A percentile compares a stretch with the other conserved stretches of the same genome.
phyloP scores from a whole-genome alignment of 2,888 invertebrate species.

The Nephrotoma flavescens region DNA sequence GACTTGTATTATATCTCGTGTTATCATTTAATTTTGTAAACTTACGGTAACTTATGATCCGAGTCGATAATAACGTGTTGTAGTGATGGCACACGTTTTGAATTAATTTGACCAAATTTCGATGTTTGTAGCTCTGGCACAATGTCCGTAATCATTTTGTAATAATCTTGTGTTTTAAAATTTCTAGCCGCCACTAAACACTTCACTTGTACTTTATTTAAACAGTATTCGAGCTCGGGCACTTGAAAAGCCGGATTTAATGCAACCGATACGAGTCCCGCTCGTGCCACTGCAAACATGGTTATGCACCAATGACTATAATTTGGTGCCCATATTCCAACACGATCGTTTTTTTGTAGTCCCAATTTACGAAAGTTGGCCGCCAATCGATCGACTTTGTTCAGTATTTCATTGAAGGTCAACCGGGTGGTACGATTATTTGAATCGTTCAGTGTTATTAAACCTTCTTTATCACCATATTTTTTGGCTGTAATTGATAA shows the following conservation, averaged over 20 bases:
- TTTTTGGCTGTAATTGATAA: conserved; percentile 36
- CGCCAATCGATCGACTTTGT: conserved; percentile 47
- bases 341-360: conserved; percentile 50
- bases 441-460: conserved; percentile 40
- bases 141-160: conserved; percentile 41
- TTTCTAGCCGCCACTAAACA: conserved; percentile 47
- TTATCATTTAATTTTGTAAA: conserved; percentile 8
- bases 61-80: conserved; percentile 42
- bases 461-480: conserved; percentile 39
- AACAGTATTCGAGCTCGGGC: conserved; percentile 52
- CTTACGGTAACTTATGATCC: conserved; percentile 34
- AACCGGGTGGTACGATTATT: conserved; percentile 23
- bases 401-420: conserved; percentile 36
- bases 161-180: conserved; percentile 51
- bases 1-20: background rate
- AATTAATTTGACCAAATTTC: conserved; percentile 33
- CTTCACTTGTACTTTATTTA: conserved; percentile 54
- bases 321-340: conserved; percentile 74
- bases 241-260: conserved; percentile 62
- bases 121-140: conserved; percentile 40
- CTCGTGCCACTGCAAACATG: conserved; percentile 53
- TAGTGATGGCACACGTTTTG: conserved; percentile 34
- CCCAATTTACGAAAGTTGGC: conserved; percentile 57
- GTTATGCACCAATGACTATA: conserved; percentile 58
- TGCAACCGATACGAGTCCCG: conserved; percentile 53